These are phyloP conservation scores for Phrynocephalus versicolor DNA, from an alignment of 2,113 vertebrate genomes.

Conservation along the genomic window DNA sequence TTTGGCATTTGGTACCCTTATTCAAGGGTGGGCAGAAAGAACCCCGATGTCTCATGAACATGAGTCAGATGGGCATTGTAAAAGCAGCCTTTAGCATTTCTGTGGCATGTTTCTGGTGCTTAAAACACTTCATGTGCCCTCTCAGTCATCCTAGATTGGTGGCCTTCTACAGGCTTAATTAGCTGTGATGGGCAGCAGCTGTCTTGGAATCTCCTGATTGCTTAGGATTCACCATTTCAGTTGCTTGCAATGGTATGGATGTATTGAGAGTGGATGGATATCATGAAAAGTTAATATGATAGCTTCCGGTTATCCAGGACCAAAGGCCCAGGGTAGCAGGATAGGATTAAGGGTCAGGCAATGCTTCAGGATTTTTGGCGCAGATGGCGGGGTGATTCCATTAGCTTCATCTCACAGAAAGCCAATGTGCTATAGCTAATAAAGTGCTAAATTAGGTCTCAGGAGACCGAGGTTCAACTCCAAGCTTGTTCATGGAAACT, in stretches of 20 bases:
- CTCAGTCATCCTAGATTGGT: neutral
- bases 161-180: neutral
- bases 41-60: neutral
- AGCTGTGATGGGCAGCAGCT: neutral
- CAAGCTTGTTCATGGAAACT: no score
- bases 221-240: neutral
- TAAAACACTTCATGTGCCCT: neutral
- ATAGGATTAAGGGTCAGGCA: neutral
- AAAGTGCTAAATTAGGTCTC: no score
- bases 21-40: neutral
- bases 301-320: neutral
- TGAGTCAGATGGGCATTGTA: neutral
- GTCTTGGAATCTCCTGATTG: neutral
- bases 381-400: neutral
- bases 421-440: no score
- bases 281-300: neutral
- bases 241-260: neutral
- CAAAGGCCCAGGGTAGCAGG: neutral
- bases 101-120: neutral
- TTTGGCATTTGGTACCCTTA: neutral
- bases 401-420: neutral
- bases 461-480: no score
- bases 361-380: neutral
- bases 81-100: neutral
- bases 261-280: neutral